These are phyloP conservation scores for Therioaphis trifolii DNA, from an alignment of 2,888 invertebrate genomes.

Conservation along the genomic window DNA sequence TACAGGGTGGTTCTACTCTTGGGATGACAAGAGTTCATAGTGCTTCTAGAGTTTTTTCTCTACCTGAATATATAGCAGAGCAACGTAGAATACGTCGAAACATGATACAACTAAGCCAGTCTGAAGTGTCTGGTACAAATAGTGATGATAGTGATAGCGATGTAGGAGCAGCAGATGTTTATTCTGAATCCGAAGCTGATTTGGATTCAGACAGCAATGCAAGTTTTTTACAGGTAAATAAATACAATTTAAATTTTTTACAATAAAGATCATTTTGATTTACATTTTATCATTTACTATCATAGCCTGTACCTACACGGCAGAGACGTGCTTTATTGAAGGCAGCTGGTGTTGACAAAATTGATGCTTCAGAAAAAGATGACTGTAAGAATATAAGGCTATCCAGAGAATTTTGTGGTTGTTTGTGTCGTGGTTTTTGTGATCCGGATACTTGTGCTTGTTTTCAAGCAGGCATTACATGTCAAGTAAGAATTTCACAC, in stretches of 20 bases:
- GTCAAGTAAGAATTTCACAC: constrained; percentile 75
- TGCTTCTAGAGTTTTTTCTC: constrained; percentile 81
- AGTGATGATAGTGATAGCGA: constrained; percentile 88
- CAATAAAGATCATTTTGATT: not conserved
- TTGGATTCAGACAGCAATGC: constrained; percentile 85
- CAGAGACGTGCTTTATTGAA: constrained; percentile 88
- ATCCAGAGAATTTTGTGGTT: constrained; percentile 93
- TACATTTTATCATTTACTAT: not conserved
- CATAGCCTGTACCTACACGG: constrained; percentile 89
- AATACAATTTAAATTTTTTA: not conserved
- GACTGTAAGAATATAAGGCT: constrained; percentile 92
- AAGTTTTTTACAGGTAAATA: constrained; percentile 76
- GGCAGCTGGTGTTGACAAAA: constrained; percentile 93
- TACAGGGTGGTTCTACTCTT: constrained; percentile 86
- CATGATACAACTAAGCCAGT: constrained; percentile 72
- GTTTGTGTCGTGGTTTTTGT: constrained; percentile 91
- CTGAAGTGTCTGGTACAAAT: constrained; percentile 66
- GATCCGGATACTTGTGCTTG: constrained; percentile 96
- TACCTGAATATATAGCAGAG: constrained; percentile 89
- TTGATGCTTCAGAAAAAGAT: constrained; percentile 92
- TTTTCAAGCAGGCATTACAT: constrained; percentile 94
- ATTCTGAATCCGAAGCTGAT: constrained; percentile 87
- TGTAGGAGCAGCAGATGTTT: constrained; percentile 84
- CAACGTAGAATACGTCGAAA: constrained; percentile 88
- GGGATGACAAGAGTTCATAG: constrained; percentile 82